Percentiles rank a stretch among this genome's conserved stretches.
phyloP scores from a whole-genome alignment of 2,888 invertebrate genomes.

The Ochropacha duplaris region DNA sequence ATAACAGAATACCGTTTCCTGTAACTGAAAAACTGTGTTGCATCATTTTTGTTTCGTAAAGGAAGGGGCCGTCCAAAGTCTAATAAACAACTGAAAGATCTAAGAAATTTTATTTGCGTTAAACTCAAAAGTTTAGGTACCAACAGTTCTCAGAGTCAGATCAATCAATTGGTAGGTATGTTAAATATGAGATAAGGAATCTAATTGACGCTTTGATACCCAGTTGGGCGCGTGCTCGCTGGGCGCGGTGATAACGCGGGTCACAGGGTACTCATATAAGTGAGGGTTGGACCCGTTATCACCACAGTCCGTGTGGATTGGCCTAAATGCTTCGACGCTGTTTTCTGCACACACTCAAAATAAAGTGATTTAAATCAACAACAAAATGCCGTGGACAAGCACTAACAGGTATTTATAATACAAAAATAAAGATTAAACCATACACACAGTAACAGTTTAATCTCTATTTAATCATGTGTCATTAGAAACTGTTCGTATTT shows the following conservation, averaged over 20 bases:
- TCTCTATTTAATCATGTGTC: not conserved
- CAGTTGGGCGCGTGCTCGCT: conserved; percentile 70
- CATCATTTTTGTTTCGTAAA: not conserved
- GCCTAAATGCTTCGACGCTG: conserved; percentile 64
- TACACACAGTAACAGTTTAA: no score
- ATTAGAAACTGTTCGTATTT: not conserved
- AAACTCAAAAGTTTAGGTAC: not conserved
- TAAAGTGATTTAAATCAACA: conserved; percentile 59
- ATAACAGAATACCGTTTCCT: not conserved
- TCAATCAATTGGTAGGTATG: not conserved
- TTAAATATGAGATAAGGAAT: conserved; percentile 5
- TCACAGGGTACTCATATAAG: conserved; percentile 72
- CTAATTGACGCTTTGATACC: conserved; percentile 26
- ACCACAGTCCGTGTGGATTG: conserved; percentile 50
- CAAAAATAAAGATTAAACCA: no score
- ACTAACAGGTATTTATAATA: conserved; percentile 62
- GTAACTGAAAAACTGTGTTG: not conserved
- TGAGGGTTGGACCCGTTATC: conserved; percentile 35
- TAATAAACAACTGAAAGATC: not conserved
- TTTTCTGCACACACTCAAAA: conserved; percentile 72
- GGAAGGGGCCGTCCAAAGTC: no score
- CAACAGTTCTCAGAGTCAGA: not conserved
- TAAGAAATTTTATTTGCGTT: not conserved
- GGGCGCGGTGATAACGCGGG: conserved; percentile 63
- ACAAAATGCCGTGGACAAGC: conserved; percentile 77